These are phyloP conservation scores for Epinephelus coioides DNA, from an alignment of 2,797 vertebrate species.

Conservation along the genomic window DNA sequence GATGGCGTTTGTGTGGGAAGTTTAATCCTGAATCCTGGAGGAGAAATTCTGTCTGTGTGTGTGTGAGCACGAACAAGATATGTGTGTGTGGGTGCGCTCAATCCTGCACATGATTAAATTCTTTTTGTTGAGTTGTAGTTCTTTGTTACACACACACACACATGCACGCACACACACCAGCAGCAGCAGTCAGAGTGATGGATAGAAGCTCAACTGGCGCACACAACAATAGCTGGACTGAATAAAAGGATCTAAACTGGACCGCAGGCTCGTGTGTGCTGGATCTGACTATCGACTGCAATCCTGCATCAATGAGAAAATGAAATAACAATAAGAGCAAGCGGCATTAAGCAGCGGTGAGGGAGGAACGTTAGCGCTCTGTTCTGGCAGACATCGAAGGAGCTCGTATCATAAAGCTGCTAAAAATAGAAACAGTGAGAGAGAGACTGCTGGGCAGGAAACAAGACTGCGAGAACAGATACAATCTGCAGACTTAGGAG, in stretches of 20 bases:
- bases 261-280: neutral
- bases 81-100: slow-evolving; percentile 8
- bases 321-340: slow-evolving; percentile 49
- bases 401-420: slow-evolving; percentile 35
- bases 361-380: slow-evolving; percentile 18
- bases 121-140: slow-evolving; percentile 44
- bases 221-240: slow-evolving; percentile 52
- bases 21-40: slow-evolving; percentile 47
- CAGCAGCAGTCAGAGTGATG: slow-evolving; percentile 53
- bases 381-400: slow-evolving; percentile 33
- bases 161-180: slow-evolving; percentile 18
- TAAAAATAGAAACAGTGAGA: slow-evolving; percentile 60
- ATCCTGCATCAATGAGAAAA: slow-evolving; percentile 39
- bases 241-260: slow-evolving; percentile 36
- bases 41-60: neutral
- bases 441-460: slow-evolving; percentile 28
- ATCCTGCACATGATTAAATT: slow-evolving; percentile 60
- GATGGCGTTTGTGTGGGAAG: slow-evolving; percentile 4
- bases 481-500: slow-evolving; percentile 3
- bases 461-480: slow-evolving; percentile 17
- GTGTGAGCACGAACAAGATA: neutral
- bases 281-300: slow-evolving; percentile 35
- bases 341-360: neutral
- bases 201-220: slow-evolving; percentile 48
- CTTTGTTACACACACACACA: slow-evolving; percentile 30